phyloP scores from a whole-genome alignment of 2,797 vertebrate species.

The Brachyalestes nurse region DNA sequence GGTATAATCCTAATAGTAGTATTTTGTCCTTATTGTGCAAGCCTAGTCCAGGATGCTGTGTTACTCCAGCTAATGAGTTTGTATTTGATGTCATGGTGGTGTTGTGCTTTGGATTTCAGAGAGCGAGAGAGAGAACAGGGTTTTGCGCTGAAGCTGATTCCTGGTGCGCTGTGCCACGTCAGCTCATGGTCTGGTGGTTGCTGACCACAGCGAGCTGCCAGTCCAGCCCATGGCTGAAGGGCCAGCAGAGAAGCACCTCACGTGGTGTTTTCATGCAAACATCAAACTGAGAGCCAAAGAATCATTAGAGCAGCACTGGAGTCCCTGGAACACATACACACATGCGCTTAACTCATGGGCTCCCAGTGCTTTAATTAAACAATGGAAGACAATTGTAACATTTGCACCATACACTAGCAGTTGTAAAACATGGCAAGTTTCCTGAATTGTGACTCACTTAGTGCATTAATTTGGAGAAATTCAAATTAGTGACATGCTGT shows the following conservation, averaged over 20 bases:
- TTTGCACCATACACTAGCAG: neutral
- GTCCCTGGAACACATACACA: neutral
- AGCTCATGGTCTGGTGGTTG: constrained; percentile 69
- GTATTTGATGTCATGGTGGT: constrained; percentile 5
- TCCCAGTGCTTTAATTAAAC: neutral
- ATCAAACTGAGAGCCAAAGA: constrained; percentile 13
- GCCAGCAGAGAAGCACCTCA: constrained; percentile 51
- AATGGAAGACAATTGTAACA: neutral
- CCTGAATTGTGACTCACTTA: neutral
- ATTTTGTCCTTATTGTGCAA: neutral
- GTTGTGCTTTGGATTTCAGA: constrained; percentile 7
- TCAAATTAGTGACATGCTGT: no score
- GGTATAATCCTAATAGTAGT: no score
- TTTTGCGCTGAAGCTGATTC: constrained; percentile 33
- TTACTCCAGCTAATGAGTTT: constrained; percentile 15
- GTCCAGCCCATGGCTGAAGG: constrained; percentile 60
- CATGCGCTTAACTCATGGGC: neutral
- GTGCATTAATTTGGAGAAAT: no score
- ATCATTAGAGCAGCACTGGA: constrained; percentile 15
- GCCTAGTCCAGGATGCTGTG: neutral
- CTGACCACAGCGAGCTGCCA: constrained; percentile 68
- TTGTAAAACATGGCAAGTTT: neutral
- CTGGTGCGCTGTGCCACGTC: constrained; percentile 70
- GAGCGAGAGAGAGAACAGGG: neutral
- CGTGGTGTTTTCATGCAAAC: constrained; percentile 43